Evolutionary conservation across 2,113 vertebrate genomes (phyloP), one percentile per base, ranked within the genome.

Genomic region (Oreotrochilus melanogaster): DNA sequence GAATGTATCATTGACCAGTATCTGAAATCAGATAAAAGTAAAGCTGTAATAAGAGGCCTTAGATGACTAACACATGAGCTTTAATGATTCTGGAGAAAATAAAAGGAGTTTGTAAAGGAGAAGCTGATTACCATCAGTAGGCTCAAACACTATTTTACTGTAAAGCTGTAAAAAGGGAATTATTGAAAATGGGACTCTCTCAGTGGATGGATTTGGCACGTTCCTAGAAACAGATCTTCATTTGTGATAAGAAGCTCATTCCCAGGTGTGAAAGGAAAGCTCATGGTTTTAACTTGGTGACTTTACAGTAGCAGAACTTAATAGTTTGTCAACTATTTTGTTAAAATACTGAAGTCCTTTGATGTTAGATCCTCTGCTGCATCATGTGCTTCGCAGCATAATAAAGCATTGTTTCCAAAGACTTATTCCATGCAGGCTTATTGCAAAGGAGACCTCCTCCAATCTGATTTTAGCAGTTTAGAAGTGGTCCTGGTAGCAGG

Each of bases 11-110:
- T 98, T 99, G 98, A 98, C 96, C 91, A 94, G 84, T 97, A 97
- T 91, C 98, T 99, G 98, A 98, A 99, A 98, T 98, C 93, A 97
- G 98, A 99, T 99, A 98, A 99, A 99, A 98, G 98, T 97, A 79
- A 97, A 97, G 93, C 98, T 98, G 98, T 98, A 99, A 99, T 98
- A 98, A 98, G 98, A 99, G 98, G 98, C 98, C 98, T 98, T 97
- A 98, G 98, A 98, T 98, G 98, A 98, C 96, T 97, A 97, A 98
- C 98, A 98, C 98, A 98, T 98, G 98, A 98, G 98, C 97, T 98
- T 91, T 98, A 98, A 97, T 97, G 98, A 98, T 98, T 99, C 97
- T 97, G 96, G 97, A 96, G 96, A 95, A 98, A 98, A 99, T 98
- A 98, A 98, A 98, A 98, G 98, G 98, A 99, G 81, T 98, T 98